These are phyloP conservation scores for Oscheius sp. DNA, from an alignment of 2,888 invertebrate species.

Conservation along the genomic window DNA sequence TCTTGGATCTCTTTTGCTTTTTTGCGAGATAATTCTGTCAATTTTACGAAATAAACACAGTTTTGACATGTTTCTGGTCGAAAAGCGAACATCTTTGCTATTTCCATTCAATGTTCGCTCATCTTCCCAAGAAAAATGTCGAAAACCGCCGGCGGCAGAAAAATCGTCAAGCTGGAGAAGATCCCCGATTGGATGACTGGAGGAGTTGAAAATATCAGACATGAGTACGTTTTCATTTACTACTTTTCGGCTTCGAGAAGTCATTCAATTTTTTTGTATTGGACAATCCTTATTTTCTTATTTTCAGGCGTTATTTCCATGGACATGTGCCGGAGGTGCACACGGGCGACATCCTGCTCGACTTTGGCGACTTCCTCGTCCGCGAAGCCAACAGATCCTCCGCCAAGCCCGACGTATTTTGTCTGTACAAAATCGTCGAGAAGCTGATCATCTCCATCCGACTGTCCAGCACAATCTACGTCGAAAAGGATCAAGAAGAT, in stretches of 20 bases:
- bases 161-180: background rate
- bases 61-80: too few relatives aligned
- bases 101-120: background rate
- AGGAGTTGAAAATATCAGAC: slow-evolving; percentile 16
- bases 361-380: slow-evolving; percentile 34
- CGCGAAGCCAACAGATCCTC: slow-evolving; percentile 26
- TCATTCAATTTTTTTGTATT: too few relatives aligned
- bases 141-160: background rate
- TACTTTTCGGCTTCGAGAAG: too few relatives aligned
- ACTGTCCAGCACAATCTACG: background rate
- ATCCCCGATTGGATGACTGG: slow-evolving; percentile 32
- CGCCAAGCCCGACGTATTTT: background rate
- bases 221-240: slow-evolving; percentile 1
- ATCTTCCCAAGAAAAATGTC: background rate
- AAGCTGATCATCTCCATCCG: slow-evolving; percentile 32
- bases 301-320: slow-evolving; percentile 17
- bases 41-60: too few relatives aligned
- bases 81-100: background rate
- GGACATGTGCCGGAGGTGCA: slow-evolving; percentile 26
- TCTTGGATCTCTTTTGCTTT: too few relatives aligned
- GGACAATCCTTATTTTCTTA: too few relatives aligned
- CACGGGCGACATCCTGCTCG: background rate
- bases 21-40: too few relatives aligned
- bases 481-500: background rate
- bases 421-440: background rate